These are phyloP conservation scores for Epinephelus lanceolatus DNA, from an alignment of 2,113 vertebrate species.

Conservation along the genomic window DNA sequence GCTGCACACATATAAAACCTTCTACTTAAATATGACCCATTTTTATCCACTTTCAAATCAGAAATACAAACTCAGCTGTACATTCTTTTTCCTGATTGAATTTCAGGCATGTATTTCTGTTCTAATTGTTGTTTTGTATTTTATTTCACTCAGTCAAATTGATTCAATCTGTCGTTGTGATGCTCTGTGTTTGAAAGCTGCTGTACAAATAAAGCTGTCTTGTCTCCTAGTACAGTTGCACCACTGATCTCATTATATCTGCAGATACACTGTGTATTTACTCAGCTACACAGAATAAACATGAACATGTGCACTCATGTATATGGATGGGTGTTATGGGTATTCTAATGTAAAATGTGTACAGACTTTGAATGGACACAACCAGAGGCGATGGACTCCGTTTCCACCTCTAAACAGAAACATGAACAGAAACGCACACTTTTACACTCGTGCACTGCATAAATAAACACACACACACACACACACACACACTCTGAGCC, in stretches of 20 bases:
- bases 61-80: not conserved
- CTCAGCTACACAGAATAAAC: not conserved
- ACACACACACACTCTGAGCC: constrained; percentile 24
- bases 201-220: not conserved
- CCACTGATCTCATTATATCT: not conserved
- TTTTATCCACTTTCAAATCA: not conserved
- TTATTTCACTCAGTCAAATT: too few relatives aligned
- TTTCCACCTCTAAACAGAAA: not conserved
- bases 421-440: not conserved
- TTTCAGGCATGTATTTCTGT: not conserved
- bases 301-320: not conserved
- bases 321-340: not conserved
- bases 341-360: not conserved
- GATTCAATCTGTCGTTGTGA: not conserved
- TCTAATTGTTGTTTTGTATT: not conserved
- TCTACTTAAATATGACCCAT: not conserved
- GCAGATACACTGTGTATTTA: not conserved
- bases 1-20: not conserved
- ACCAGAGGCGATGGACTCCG: not conserved
- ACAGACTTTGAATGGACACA: not conserved
- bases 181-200: not conserved
- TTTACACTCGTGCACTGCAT: not conserved
- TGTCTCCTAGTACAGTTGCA: not conserved
- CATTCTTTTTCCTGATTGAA: not conserved
- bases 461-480: constrained; percentile 14